These are phyloP conservation scores for Philypnodon macrostomus DNA, from an alignment of 2,797 vertebrate genomes.

Conservation along the genomic window DNA sequence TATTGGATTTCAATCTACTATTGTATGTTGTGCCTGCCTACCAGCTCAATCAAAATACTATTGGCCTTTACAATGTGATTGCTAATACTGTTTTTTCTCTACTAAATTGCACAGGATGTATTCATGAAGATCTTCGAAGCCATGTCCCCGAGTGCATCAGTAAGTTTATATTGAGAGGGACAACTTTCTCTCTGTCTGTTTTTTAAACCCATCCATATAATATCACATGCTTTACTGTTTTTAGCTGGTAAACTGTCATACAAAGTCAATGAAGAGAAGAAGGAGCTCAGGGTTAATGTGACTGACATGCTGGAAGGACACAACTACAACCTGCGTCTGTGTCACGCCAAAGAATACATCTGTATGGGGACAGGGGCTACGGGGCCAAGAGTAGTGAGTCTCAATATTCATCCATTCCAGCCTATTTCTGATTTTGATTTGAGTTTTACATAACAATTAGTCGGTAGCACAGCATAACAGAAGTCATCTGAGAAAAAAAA, in stretches of 20 bases:
- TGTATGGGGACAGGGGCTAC: conserved; percentile 74
- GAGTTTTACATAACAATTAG: too few species aligned
- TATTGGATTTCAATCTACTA: too few species aligned
- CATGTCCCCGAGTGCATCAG: conserved; percentile 82
- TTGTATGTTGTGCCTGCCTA: too few species aligned
- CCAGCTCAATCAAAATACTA: too few species aligned
- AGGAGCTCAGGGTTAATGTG: conserved; percentile 75
- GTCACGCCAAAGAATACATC: conserved; percentile 73
- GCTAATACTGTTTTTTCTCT: too few species aligned
- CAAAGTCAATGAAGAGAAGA: conserved; percentile 65
- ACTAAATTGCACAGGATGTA: conserved; percentile 75
- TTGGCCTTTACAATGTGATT: too few species aligned
- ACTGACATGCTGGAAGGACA: conserved; percentile 65
- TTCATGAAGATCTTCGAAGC: conserved; percentile 73
- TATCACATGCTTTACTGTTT: conserved; percentile 13
- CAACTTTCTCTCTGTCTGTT: neutral
- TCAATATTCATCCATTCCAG: neutral
- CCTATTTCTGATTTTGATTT: neutral
- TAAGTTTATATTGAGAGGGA: conserved; percentile 58
- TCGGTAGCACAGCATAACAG: too few species aligned
- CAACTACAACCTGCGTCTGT: conserved; percentile 84
- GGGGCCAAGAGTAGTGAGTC: conserved; percentile 76
- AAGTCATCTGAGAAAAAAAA: too few species aligned
- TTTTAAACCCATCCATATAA: neutral
- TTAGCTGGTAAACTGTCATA: conserved; percentile 81